Conservation (phyloP, 1,140 invertebrate genomes). For the Dendroctonus ponderosae region DNA sequence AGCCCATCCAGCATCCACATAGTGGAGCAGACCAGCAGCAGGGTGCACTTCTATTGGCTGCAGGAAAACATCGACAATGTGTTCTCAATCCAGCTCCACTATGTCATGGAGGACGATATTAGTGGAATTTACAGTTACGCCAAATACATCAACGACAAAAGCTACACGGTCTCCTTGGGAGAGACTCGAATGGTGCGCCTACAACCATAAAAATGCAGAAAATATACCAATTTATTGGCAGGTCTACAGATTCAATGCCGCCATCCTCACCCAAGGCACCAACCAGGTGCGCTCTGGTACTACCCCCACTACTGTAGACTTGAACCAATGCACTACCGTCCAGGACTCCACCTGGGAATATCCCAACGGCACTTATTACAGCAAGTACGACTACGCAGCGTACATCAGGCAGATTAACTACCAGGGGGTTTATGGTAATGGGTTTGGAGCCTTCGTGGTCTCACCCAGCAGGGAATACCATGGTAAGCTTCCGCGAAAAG, state of each 20-base stretch:
- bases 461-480: slow-evolving; percentile 15
- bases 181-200: slow-evolving; percentile 7
- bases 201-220: too few species aligned
- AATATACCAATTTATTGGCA: too few species aligned
- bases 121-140: slow-evolving; percentile 10
- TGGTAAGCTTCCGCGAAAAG: too few species aligned
- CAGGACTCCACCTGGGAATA: slow-evolving; percentile 1
- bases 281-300: slow-evolving; percentile 2
- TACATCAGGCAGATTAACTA: slow-evolving; percentile 8
- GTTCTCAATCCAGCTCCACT: slow-evolving; percentile 10
- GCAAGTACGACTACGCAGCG: slow-evolving; percentile 9
- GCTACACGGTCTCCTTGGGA: background rate
- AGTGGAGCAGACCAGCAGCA: slow-evolving; percentile 3
- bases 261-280: slow-evolving; percentile 1
- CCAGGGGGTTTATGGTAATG: slow-evolving; percentile 11
- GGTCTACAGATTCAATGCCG: slow-evolving; percentile 6
- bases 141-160: slow-evolving; percentile 11
- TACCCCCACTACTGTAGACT: background rate
- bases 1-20: slow-evolving; percentile 8
- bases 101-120: slow-evolving; percentile 6
- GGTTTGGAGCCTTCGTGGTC: slow-evolving; percentile 8
- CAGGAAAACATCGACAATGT: slow-evolving; percentile 12
- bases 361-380: slow-evolving; percentile 8
- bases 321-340: background rate
- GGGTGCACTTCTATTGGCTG: slow-evolving; percentile 15